These are phyloP conservation scores for Phortica okadai DNA, from an alignment of 2,888 invertebrate genomes.

Conservation along the genomic window DNA sequence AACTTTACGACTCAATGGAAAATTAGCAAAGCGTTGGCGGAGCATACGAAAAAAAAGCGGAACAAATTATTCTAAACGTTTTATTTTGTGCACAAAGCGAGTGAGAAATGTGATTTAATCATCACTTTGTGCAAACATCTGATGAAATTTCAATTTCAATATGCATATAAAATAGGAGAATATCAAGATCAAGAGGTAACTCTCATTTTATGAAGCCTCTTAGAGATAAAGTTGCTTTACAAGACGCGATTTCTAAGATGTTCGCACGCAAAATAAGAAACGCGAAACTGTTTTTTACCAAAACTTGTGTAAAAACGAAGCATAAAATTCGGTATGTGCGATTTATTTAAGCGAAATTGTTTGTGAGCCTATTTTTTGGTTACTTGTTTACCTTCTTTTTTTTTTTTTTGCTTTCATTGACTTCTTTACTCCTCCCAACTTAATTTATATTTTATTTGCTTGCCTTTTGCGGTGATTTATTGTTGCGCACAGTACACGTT, in stretches of 20 bases:
- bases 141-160: background rate
- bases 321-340: conserved; percentile 47
- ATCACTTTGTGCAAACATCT: conserved; percentile 19
- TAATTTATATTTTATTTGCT: conserved; percentile 48
- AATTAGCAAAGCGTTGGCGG: conserved; percentile 16
- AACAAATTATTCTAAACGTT: conserved; percentile 19
- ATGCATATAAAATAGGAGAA: background rate
- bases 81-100: background rate
- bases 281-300: conserved; percentile 1
- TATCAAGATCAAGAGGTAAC: too few relatives aligned
- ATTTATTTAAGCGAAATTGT: conserved; percentile 57
- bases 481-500: conserved; percentile 42
- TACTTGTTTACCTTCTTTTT: background rate
- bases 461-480: conserved; percentile 65
- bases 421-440: conserved; percentile 39
- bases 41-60: background rate
- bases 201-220: background rate
- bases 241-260: background rate
- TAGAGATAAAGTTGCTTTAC: background rate
- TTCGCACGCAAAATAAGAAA: conserved; percentile 11
- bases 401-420: background rate
- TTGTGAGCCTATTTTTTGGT: background rate
- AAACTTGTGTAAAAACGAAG: background rate
- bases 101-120: background rate
- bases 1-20: conserved; percentile 61